Conservation (phyloP, 2,888 invertebrate species). For the Lithophane semibrunnea region DNA sequence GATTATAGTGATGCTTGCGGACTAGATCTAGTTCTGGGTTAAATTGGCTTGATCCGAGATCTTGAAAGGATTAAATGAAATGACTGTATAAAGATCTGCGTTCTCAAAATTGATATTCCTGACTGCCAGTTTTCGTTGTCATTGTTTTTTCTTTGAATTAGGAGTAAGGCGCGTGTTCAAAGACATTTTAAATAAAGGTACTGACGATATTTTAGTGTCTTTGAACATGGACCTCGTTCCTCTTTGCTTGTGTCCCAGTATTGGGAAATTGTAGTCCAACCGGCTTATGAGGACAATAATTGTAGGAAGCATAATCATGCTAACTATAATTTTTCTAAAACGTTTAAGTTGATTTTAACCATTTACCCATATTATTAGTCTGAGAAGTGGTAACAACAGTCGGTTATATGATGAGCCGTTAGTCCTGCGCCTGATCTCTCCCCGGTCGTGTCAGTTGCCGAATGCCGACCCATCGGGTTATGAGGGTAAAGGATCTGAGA, state of each 20-base stretch:
- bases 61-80: not conserved
- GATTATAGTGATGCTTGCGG: conserved; percentile 12
- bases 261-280: too few relatives aligned
- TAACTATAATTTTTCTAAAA: not conserved
- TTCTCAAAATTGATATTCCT: not conserved
- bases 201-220: too few relatives aligned
- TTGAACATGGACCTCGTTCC: too few relatives aligned
- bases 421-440: not conserved
- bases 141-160: too few relatives aligned
- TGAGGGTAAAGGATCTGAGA: not conserved
- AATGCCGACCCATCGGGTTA: not conserved
- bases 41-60: not conserved
- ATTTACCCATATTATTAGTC: not conserved
- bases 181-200: too few relatives aligned
- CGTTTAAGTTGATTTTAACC: not conserved
- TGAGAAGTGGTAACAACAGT: not conserved
- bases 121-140: not conserved
- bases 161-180: too few relatives aligned
- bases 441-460: not conserved
- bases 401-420: not conserved
- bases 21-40: not conserved
- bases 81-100: too few relatives aligned
- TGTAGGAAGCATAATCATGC: too few relatives aligned
- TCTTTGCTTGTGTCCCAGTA: too few relatives aligned
- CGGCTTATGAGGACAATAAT: too few relatives aligned